Evolutionary conservation across 30 jellyfish, hydroid and myxozoan genomes (phyloP).

Genomic region (Aurelia sp.): DNA sequence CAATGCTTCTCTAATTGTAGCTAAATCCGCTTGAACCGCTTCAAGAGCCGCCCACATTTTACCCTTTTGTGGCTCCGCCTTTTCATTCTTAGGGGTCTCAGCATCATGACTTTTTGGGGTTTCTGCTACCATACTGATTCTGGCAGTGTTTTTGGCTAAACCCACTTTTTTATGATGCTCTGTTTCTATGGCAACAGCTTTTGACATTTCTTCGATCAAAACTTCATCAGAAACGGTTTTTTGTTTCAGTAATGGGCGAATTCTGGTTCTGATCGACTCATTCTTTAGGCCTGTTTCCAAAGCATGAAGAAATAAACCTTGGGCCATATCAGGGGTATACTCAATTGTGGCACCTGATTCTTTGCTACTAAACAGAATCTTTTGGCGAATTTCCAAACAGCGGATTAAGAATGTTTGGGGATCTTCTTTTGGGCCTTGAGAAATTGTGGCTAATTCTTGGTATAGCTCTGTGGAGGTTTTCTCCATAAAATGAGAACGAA

Average conservation of each 20-base stretch:
- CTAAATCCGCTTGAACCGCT: conserved; percentile 7
- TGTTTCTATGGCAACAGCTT: conserved; percentile 46
- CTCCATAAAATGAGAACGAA: conserved; percentile 29
- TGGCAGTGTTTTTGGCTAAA: conserved; percentile 21
- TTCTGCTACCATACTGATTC: conserved; percentile 29
- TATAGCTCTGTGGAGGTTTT: conserved; percentile 37
- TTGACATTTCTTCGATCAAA: conserved; percentile 28
- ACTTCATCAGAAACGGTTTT: conserved; percentile 37
- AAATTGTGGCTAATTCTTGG: conserved; percentile 31
- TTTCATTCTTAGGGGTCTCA: not conserved
- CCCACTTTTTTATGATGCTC: conserved; percentile 44
- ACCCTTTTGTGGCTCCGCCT: conserved; percentile 21
- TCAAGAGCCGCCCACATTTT: conserved; percentile 31
- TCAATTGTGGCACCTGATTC: conserved; percentile 51
- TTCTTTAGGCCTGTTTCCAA: conserved; percentile 37
- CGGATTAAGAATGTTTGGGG: conserved; percentile 8
- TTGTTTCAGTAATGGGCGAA: conserved; percentile 30
- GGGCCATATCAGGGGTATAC: conserved; percentile 54
- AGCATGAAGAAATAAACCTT: conserved; percentile 46
- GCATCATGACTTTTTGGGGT: not conserved
- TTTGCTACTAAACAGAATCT: conserved; percentile 4
- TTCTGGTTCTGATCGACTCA: conserved; percentile 5
- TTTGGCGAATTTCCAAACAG: conserved; percentile 12
- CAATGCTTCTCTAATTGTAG: not conserved
- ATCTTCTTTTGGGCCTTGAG: conserved; percentile 32